Percentiles rank a stretch among this genome's conserved stretches.
Conservation (phyloP, 2,888 invertebrate genomes). For the Sarcophaga variegata region DNA sequence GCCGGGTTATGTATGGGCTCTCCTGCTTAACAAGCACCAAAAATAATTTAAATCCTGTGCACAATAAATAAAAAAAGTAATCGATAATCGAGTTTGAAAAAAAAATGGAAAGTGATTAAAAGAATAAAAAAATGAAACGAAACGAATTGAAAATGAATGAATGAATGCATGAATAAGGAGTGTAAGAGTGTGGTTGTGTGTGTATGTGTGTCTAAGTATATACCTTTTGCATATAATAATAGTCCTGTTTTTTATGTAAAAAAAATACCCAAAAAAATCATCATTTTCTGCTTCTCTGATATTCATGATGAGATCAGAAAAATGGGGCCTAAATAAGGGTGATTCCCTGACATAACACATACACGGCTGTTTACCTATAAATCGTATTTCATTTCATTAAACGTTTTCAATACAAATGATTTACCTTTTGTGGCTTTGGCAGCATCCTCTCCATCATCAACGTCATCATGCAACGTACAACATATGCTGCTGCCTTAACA, state of each 20-base stretch:
- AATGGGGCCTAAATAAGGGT: constrained; percentile 51
- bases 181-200: background rate
- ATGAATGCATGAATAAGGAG: constrained; percentile 9
- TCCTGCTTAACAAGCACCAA: constrained; percentile 24
- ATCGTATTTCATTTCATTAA: background rate
- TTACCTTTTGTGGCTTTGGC: constrained; percentile 65
- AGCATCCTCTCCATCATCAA: constrained; percentile 54
- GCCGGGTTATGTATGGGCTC: constrained; percentile 51
- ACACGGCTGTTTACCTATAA: constrained; percentile 63
- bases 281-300: constrained; percentile 8
- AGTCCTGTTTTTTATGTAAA: constrained; percentile 8
- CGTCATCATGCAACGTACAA: constrained; percentile 49
- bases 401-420: constrained; percentile 30
- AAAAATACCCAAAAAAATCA: constrained; percentile 46
- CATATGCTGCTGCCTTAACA: constrained; percentile 49
- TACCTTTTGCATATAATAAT: constrained; percentile 61
- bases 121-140: constrained; percentile 13
- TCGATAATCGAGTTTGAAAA: constrained; percentile 4
- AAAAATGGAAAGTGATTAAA: constrained; percentile 62
- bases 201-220: no score
- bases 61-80: background rate
- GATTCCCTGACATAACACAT: constrained; percentile 66
- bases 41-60: constrained; percentile 51
- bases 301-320: background rate
- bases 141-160: constrained; percentile 1